Evolutionary conservation across 2,113 vertebrate species (phyloP).

Genomic region (Neogobius melanostomus): DNA sequence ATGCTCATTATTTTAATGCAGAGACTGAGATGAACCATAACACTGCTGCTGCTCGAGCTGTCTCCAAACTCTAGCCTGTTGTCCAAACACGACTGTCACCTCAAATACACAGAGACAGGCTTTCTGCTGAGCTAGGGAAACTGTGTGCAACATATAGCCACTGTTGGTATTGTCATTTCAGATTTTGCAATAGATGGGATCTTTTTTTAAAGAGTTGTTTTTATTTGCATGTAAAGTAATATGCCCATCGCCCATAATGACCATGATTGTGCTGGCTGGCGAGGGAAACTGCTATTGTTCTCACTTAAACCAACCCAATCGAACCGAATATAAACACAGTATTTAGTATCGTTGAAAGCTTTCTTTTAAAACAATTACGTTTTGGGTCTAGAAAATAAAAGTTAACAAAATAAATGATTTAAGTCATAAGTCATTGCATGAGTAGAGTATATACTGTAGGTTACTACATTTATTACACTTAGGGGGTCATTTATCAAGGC

Average conservation of each 20-base stretch:
- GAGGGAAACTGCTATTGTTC: too few relatives aligned
- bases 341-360: too few relatives aligned
- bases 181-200: conserved; percentile 4
- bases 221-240: neutral
- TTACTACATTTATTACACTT: too few relatives aligned
- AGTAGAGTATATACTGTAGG: too few relatives aligned
- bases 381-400: too few relatives aligned
- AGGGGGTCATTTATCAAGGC: too few relatives aligned
- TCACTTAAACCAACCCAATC: too few relatives aligned
- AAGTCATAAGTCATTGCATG: too few relatives aligned
- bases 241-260: neutral
- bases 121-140: neutral
- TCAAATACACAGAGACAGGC: neutral
- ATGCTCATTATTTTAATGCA: conserved; percentile 72
- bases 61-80: conserved; percentile 29
- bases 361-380: too few relatives aligned
- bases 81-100: conserved; percentile 1
- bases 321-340: too few relatives aligned
- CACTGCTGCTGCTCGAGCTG: neutral
- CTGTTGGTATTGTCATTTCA: neutral
- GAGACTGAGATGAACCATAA: conserved; percentile 18
- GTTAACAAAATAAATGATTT: too few relatives aligned
- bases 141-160: neutral
- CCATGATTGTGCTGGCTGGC: neutral
- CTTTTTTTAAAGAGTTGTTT: neutral